These are phyloP conservation scores for Tringa solitaria DNA, from an alignment of 2,113 vertebrate genomes.

Conservation along the genomic window DNA sequence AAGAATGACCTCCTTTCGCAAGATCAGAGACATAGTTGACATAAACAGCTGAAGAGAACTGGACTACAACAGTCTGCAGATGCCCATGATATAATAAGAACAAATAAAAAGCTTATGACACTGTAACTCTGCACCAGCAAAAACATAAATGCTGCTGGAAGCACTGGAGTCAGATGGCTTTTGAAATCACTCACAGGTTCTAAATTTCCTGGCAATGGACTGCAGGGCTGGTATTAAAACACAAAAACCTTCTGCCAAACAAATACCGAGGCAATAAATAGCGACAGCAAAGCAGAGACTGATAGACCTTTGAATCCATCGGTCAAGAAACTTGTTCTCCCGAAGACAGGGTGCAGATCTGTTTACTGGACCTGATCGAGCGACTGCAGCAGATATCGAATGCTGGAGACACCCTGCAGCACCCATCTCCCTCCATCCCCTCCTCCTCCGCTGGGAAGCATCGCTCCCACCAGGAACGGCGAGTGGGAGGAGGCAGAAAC, in stretches of 20 bases:
- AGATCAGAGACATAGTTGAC: slow-evolving; percentile 18
- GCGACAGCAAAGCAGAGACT: not conserved
- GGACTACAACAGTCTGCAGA: slow-evolving; percentile 45
- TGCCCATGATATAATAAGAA: slow-evolving; percentile 37
- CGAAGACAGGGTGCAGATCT: not conserved
- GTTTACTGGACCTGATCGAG: not conserved
- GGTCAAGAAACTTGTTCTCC: not conserved
- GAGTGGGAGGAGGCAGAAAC: not conserved
- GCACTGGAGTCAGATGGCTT: slow-evolving; percentile 39
- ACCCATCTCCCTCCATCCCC: not conserved
- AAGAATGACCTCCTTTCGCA: slow-evolving; percentile 5
- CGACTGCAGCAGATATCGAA: not conserved
- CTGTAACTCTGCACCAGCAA: slow-evolving; percentile 47
- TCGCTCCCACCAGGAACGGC: fast-evolving
- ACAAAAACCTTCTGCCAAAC: slow-evolving; percentile 38
- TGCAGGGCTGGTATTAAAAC: slow-evolving; percentile 32
- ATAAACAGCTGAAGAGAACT: slow-evolving; percentile 45
- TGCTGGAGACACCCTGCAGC: not conserved
- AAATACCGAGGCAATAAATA: slow-evolving; percentile 24
- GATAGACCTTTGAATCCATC: not conserved
- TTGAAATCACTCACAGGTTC: slow-evolving; percentile 54
- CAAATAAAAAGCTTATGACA: slow-evolving; percentile 66
- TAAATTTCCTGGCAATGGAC: slow-evolving; percentile 44
- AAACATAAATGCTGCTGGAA: slow-evolving; percentile 52
- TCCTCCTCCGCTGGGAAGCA: not conserved